Conservation (phyloP, 2,113 vertebrate genomes). For the Bombycilla garrulus region DNA sequence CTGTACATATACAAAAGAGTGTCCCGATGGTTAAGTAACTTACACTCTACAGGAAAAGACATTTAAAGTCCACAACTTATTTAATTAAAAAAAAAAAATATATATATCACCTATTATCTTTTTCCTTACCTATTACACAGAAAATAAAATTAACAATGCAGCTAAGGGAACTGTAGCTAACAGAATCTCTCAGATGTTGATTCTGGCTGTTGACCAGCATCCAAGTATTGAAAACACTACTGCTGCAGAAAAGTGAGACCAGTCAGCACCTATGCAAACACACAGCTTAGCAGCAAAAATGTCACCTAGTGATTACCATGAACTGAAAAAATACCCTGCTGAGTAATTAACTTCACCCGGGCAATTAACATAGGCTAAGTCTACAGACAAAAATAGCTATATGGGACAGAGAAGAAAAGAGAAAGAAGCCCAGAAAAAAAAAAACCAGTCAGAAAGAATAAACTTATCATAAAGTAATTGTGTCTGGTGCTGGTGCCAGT, state of each 20-base stretch:
- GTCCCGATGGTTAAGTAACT: neutral
- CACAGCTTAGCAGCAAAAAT: constrained; percentile 15
- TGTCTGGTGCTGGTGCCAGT: neutral
- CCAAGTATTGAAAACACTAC: neutral
- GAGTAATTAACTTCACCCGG: constrained; percentile 7
- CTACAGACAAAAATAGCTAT: neutral
- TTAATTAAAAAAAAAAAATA: neutral
- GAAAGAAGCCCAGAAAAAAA: neutral
- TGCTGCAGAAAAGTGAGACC: neutral
- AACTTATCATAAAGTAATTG: neutral
- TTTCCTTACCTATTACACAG: neutral
- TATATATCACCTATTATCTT: neutral
- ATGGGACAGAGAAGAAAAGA: neutral
- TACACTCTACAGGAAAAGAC: neutral
- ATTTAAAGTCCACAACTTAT: neutral
- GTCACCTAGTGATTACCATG: neutral
- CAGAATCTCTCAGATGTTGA: neutral
- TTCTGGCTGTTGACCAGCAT: constrained; percentile 6
- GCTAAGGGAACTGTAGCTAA: constrained; percentile 3
- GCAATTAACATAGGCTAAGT: constrained; percentile 13
- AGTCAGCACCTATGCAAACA: constrained; percentile 42
- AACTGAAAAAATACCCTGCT: neutral
- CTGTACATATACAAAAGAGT: neutral
- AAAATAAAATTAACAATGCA: constrained; percentile 21
- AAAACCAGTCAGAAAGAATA: neutral